A percentile compares a stretch with the other conserved stretches of the same genome.
phyloP scores from a whole-genome alignment of 1,140 invertebrate genomes.

The Eurosta solidaginis region DNA sequence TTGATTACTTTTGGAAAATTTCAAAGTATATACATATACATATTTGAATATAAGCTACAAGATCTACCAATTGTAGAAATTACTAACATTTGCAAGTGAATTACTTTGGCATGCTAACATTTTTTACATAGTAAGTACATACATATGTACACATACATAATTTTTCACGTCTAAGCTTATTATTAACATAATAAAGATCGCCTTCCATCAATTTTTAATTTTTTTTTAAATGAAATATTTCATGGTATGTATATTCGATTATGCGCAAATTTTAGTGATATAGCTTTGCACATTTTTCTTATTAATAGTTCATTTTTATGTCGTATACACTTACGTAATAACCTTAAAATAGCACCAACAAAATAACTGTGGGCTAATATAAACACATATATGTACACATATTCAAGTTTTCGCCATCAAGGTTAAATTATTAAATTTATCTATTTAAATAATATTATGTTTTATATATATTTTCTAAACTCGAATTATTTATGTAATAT shows the following conservation, averaged over 20 bases:
- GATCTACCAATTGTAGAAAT: too few species aligned
- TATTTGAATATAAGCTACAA: too few species aligned
- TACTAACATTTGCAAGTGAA: too few species aligned
- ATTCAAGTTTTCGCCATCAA: conserved; percentile 12
- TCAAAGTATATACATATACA: too few species aligned
- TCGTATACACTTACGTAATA: conserved; percentile 16
- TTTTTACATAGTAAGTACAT: too few species aligned
- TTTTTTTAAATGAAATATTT: neutral
- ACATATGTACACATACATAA: too few species aligned
- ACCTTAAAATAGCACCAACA: conserved; percentile 11
- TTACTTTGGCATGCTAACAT: too few species aligned
- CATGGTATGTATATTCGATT: neutral
- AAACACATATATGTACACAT: neutral
- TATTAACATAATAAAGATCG: too few species aligned
- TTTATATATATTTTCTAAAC: neutral
- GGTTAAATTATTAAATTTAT: neutral
- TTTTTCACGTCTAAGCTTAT: too few species aligned
- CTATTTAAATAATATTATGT: neutral
- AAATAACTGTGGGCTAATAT: neutral
- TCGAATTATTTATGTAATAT: neutral
- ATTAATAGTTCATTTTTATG: conserved; percentile 3
- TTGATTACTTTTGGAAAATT: too few species aligned
- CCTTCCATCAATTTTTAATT: too few species aligned
- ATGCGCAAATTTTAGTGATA: neutral
- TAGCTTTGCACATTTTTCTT: neutral